These are phyloP conservation scores for Dioctria linearis DNA, from an alignment of 2,888 invertebrate genomes.

Conservation along the genomic window DNA sequence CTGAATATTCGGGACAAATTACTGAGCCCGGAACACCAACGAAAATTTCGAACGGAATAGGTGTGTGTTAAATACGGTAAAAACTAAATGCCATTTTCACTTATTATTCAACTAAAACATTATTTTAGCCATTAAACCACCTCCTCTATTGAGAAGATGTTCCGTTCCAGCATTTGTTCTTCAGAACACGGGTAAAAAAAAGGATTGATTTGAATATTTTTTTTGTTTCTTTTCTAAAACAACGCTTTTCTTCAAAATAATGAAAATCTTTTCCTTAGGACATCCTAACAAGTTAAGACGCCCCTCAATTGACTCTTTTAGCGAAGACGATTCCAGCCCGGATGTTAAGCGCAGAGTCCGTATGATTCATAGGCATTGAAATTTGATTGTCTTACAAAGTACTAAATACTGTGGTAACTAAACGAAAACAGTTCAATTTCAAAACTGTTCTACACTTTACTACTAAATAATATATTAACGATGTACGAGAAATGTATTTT, in stretches of 20 bases:
- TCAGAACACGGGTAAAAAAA: constrained; percentile 35
- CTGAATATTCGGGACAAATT: constrained; percentile 31
- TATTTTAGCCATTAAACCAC: constrained; percentile 56
- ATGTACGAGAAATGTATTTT: background rate
- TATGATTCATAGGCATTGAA: constrained; percentile 69
- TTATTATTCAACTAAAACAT: background rate
- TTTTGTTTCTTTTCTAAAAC: constrained; percentile 7
- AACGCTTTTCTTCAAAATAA: background rate
- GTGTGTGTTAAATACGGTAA: constrained; percentile 24
- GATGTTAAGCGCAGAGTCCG: constrained; percentile 68
- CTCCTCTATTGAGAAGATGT: constrained; percentile 58
- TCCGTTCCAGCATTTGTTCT: constrained; percentile 58
- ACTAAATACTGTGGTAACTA: background rate
- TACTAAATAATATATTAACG: too few species aligned
- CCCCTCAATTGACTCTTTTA: constrained; percentile 56
- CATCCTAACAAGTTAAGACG: constrained; percentile 47
- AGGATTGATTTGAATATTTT: background rate
- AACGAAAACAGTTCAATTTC: background rate
- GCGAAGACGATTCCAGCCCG: constrained; percentile 61
- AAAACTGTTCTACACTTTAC: too few species aligned
- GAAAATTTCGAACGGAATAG: constrained; percentile 55
- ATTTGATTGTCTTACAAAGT: background rate
- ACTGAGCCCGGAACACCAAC: constrained; percentile 57
- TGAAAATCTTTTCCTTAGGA: constrained; percentile 39
- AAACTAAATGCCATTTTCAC: background rate